Evolutionary conservation across 1,140 invertebrate genomes (phyloP).

Genomic region (Drosophila oshimai): DNA sequence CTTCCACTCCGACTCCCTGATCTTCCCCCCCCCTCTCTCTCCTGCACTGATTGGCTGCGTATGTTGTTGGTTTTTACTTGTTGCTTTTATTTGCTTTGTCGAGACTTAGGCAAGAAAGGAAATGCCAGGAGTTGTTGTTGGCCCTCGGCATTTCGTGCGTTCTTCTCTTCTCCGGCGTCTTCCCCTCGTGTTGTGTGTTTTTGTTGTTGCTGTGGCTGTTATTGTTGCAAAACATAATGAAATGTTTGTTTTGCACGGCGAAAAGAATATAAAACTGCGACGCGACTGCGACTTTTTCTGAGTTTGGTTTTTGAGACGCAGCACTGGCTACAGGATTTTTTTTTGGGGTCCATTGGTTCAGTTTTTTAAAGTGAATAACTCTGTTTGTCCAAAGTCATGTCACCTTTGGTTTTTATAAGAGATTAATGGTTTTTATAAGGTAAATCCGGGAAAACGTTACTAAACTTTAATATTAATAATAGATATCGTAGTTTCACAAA

Average conservation of each 20-base stretch:
- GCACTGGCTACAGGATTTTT: constrained; percentile 55
- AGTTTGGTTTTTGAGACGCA: too few relatives aligned
- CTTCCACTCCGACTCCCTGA: too few relatives aligned
- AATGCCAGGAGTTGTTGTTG: constrained; percentile 19
- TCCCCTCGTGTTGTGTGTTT: constrained; percentile 1
- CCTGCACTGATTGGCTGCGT: constrained; percentile 9
- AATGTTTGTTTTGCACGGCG: constrained; percentile 80
- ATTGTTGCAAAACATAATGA: constrained; percentile 59
- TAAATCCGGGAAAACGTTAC: too few relatives aligned
- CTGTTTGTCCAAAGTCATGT: too few relatives aligned
- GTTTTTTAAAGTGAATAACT: neutral
- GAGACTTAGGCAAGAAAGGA: constrained; percentile 48
- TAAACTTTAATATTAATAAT: too few relatives aligned
- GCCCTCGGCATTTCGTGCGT: constrained; percentile 67
- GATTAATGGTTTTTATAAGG: too few relatives aligned
- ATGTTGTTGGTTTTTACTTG: constrained; percentile 26
- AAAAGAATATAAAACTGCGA: constrained; percentile 55
- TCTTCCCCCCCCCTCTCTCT: too few relatives aligned
- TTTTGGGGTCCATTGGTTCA: neutral
- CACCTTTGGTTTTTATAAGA: too few relatives aligned
- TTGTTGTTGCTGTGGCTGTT: constrained; percentile 37
- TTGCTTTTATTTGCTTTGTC: constrained; percentile 71
- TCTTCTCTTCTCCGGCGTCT: constrained; percentile 20
- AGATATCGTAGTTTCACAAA: too few relatives aligned
- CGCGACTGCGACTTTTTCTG: neutral